These are phyloP conservation scores for Pseudochirops cupreus DNA, from an alignment of 2,797 vertebrate genomes.

Conservation along the genomic window DNA sequence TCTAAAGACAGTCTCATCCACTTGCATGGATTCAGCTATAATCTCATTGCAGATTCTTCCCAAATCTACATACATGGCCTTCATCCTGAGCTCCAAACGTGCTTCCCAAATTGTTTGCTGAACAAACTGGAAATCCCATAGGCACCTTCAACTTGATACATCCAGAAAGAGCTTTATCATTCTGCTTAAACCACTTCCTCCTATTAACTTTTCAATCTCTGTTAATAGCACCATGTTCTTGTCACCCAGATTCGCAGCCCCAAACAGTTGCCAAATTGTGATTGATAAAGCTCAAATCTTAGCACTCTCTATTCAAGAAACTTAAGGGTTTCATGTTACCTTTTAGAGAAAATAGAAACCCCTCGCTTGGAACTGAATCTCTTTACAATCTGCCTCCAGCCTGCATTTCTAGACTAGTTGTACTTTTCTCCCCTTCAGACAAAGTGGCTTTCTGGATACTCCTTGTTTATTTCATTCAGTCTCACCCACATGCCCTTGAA, in stretches of 20 bases:
- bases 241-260: background rate
- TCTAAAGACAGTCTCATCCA: background rate
- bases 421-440: background rate
- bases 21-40: background rate
- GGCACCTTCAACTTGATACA: background rate
- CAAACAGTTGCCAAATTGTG: background rate
- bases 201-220: background rate
- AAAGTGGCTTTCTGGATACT: background rate
- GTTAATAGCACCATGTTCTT: background rate
- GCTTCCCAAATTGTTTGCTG: background rate
- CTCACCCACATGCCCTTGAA: background rate
- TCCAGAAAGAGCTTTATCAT: background rate
- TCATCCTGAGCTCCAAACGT: background rate
- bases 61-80: background rate
- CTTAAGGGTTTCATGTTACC: background rate
- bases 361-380: background rate
- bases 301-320: background rate
- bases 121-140: too few relatives aligned
- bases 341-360: background rate
- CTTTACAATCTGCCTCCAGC: background rate
- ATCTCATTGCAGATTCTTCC: background rate
- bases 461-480: background rate
- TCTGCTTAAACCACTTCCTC: background rate
- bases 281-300: background rate
- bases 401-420: background rate